Evolutionary conservation across 2,797 vertebrate species (phyloP).

Genomic region (Margarornis squamiger): DNA sequence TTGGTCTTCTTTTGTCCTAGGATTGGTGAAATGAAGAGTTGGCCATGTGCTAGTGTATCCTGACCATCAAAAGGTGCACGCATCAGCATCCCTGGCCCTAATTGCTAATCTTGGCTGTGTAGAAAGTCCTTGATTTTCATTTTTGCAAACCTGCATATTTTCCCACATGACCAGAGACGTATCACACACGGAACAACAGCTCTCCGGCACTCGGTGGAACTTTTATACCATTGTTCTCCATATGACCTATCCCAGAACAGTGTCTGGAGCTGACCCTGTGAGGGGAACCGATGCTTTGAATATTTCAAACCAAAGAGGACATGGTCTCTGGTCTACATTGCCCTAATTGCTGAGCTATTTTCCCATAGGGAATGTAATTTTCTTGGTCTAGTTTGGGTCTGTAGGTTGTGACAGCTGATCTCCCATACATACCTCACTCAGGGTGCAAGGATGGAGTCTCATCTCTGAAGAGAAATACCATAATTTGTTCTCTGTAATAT

Average conservation of each 20-base stretch:
- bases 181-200: neutral
- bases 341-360: neutral
- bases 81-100: neutral
- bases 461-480: neutral
- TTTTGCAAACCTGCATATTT: neutral
- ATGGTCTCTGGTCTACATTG: accelerated
- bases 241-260: neutral
- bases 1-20: neutral
- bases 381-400: neutral
- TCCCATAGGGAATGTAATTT: neutral
- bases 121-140: neutral
- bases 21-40: neutral
- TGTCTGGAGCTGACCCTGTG: neutral
- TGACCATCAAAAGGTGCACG: neutral
- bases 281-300: neutral
- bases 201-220: accelerated
- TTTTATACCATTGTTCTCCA: neutral
- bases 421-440: neutral
- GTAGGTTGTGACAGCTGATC: neutral
- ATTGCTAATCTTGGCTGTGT: neutral
- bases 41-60: neutral
- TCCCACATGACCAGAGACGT: neutral
- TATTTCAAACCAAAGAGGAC: neutral
- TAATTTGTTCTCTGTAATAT: neutral
- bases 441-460: neutral